Evolutionary conservation across 2,797 vertebrate species (phyloP).

Genomic region (Masticophis lateralis): DNA sequence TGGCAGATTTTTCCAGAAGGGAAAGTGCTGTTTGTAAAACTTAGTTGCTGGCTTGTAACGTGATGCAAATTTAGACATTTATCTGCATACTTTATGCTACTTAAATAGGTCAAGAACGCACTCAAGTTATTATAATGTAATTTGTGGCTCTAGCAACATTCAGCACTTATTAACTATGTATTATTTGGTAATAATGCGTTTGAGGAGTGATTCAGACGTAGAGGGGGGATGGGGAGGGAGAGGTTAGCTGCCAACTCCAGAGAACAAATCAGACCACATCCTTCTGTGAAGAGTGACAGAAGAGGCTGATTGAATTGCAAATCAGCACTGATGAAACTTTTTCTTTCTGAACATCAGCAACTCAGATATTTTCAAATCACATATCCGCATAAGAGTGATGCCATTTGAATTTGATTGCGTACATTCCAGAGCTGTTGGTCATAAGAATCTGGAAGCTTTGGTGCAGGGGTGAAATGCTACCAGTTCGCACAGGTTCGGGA

Average conservation of each 20-base stretch:
- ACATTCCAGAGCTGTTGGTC: not conserved
- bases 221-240: not conserved
- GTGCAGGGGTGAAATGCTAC: no score
- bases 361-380: conserved; percentile 53
- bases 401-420: conserved; percentile 41
- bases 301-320: conserved; percentile 59
- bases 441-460: not conserved
- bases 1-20: not conserved
- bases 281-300: conserved; percentile 43
- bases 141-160: not conserved
- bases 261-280: not conserved
- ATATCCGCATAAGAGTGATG: conserved; percentile 8
- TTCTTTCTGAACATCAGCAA: conserved; percentile 22
- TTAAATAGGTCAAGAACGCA: not conserved
- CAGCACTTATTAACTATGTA: conserved; percentile 18
- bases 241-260: conserved; percentile 11
- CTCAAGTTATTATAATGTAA: not conserved
- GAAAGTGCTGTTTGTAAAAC: not conserved
- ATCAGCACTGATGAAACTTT: conserved; percentile 45
- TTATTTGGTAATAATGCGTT: conserved; percentile 56
- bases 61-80: not conserved
- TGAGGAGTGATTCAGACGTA: conserved; percentile 43
- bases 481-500: no score
- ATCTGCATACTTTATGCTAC: not conserved
- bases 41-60: not conserved